These are phyloP conservation scores for Gorsachius goisagi DNA, from an alignment of 2,113 vertebrate genomes.

Conservation along the genomic window DNA sequence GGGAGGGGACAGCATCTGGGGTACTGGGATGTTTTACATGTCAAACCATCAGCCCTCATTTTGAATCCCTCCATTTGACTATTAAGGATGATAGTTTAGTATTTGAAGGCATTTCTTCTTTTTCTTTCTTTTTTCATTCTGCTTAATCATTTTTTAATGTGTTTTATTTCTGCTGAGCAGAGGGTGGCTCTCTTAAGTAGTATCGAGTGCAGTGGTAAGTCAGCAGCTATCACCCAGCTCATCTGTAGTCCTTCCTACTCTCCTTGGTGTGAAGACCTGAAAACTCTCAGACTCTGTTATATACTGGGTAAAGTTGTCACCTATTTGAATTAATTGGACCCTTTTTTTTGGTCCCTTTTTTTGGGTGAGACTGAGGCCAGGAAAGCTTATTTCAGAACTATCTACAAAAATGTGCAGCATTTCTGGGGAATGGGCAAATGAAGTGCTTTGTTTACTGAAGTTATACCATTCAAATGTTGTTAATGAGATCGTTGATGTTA, in stretches of 20 bases:
- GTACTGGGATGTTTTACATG: neutral
- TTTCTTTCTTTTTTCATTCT: neutral
- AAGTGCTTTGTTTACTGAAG: neutral
- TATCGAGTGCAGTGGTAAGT: neutral
- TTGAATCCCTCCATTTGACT: neutral
- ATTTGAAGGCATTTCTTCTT: neutral
- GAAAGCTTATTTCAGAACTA: neutral
- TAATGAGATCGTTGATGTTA: neutral
- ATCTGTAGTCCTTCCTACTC: neutral
- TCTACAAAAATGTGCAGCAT: neutral
- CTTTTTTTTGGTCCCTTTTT: neutral
- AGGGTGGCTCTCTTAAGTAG: neutral
- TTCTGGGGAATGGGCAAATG: neutral
- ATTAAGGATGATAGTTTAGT: neutral
- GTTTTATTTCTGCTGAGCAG: neutral
- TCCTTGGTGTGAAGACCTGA: neutral
- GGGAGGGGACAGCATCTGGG: neutral
- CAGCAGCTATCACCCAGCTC: neutral
- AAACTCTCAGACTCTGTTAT: neutral
- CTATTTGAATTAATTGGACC: neutral
- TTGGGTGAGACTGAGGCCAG: neutral
- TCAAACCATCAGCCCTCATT: neutral
- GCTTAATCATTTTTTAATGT: neutral
- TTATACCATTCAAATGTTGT: neutral
- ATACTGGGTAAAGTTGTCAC: neutral